Conservation (phyloP, 2,888 invertebrate genomes). For the Hesperia comma region DNA sequence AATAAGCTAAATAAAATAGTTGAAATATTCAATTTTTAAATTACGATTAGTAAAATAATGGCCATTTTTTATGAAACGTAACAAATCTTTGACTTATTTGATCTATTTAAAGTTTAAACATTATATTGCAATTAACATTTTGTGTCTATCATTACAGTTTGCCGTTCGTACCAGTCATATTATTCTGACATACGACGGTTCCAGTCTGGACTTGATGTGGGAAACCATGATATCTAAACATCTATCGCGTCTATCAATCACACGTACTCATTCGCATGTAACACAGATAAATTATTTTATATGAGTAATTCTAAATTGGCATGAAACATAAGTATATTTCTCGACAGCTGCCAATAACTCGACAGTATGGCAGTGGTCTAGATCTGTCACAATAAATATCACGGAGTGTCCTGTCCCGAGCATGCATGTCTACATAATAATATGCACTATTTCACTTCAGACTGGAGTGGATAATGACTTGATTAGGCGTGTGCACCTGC, state of each 20-base stretch:
- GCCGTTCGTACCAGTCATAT: too few species aligned
- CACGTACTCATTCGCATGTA: constrained; percentile 42
- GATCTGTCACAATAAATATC: constrained; percentile 38
- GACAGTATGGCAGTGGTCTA: constrained; percentile 46
- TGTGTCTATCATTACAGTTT: too few species aligned
- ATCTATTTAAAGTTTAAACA: too few species aligned
- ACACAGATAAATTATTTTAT: constrained; percentile 52
- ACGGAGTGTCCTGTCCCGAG: constrained; percentile 18
- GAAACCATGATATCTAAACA: not conserved
- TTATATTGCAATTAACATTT: too few species aligned
- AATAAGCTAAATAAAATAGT: too few species aligned
- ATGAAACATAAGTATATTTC: constrained; percentile 59
- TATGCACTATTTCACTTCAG: constrained; percentile 10
- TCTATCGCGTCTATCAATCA: not conserved
- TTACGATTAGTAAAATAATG: too few species aligned
- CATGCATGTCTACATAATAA: constrained; percentile 13
- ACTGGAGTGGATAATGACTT: constrained; percentile 35
- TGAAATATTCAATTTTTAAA: too few species aligned
- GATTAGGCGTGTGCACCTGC: constrained; percentile 33
- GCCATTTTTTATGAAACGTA: too few species aligned
- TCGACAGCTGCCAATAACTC: constrained; percentile 61
- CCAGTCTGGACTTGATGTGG: not conserved
- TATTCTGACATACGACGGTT: too few species aligned
- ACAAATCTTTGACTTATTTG: too few species aligned
- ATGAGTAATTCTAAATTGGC: constrained; percentile 47